Percentiles rank a stretch among this genome's conserved stretches.
These are phyloP conservation scores for Lontra canadensis DNA, from an alignment of 2,113 vertebrate genomes.

Conservation along the genomic window DNA sequence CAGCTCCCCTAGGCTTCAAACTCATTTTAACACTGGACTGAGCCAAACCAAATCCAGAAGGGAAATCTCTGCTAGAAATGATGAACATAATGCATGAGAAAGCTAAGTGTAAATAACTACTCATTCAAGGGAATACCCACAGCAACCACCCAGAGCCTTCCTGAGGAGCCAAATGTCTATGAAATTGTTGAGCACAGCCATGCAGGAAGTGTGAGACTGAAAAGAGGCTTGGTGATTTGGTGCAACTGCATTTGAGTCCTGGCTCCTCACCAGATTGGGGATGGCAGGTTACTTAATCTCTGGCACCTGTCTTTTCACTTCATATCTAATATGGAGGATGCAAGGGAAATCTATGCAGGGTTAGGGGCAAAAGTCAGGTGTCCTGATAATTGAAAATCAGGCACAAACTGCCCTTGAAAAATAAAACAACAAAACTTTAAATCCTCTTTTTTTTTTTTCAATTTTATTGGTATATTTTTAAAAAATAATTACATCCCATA, in stretches of 20 bases:
- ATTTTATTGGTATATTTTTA: no score
- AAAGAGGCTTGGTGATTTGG: no score
- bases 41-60: conserved; percentile 50
- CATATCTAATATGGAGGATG: neutral
- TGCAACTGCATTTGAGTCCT: neutral
- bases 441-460: neutral
- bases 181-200: neutral
- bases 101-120: neutral
- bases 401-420: neutral
- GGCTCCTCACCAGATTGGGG: neutral
- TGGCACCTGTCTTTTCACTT: neutral
- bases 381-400: neutral
- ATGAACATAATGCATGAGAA: conserved; percentile 43
- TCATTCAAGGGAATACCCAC: neutral
- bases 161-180: accelerated
- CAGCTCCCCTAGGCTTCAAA: conserved; percentile 42
- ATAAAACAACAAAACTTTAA: neutral
- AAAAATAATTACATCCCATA: no score
- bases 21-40: conserved; percentile 46
- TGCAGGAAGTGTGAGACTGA: neutral
- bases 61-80: conserved; percentile 56
- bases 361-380: conserved; percentile 3
- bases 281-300: neutral
- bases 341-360: neutral
- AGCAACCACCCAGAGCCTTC: neutral